Conservation (phyloP, 64 coral and sea anemone species). For the Porites australiensis region DNA sequence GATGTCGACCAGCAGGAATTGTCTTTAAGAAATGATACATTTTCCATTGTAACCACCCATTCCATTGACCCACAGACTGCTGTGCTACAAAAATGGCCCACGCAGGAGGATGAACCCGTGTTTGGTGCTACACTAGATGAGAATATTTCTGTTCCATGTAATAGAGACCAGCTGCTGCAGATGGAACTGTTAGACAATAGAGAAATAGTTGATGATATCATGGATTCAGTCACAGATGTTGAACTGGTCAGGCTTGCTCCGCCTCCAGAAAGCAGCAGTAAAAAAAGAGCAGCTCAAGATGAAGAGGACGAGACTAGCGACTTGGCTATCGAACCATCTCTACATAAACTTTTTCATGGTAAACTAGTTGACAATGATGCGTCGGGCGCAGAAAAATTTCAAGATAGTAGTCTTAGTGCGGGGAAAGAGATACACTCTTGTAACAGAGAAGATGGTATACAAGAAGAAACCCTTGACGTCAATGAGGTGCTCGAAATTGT, state of each 20-base stretch:
- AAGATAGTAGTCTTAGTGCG: neutral
- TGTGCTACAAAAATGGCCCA: neutral
- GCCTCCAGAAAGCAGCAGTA: neutral
- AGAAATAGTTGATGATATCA: neutral
- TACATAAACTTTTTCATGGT: neutral
- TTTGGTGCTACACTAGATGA: too few relatives aligned
- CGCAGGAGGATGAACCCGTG: neutral
- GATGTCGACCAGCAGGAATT: neutral
- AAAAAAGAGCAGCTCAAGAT: neutral
- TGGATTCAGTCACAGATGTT: neutral
- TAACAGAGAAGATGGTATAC: neutral
- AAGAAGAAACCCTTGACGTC: neutral
- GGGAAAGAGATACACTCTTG: neutral
- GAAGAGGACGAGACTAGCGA: neutral
- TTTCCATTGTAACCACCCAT: neutral
- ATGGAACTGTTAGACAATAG: neutral
- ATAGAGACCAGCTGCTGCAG: neutral
- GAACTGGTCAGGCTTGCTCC: constrained; percentile 36
- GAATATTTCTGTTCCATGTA: neutral
- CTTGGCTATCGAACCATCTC: neutral
- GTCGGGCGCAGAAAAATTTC: neutral
- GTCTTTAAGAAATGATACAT: neutral
- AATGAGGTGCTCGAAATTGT: constrained; percentile 31
- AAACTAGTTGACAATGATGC: neutral
- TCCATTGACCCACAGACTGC: neutral